These are phyloP conservation scores for Solea senegalensis DNA, from an alignment of 2,113 vertebrate species.

Conservation along the genomic window DNA sequence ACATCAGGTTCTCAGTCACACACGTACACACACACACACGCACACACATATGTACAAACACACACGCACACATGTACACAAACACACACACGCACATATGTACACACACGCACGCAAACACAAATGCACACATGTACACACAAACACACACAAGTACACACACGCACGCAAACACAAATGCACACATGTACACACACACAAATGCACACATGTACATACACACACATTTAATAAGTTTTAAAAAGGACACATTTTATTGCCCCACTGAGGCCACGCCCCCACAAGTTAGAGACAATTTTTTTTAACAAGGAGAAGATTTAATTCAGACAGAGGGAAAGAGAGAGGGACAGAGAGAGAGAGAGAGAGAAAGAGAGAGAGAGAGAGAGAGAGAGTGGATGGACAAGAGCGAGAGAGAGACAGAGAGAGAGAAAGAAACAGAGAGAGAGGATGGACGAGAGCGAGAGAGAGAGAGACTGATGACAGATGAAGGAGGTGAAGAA, in stretches of 20 bases:
- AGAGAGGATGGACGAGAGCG: not conserved
- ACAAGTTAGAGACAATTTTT: too few relatives aligned
- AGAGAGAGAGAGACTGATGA: constrained; percentile 17
- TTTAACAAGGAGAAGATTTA: too few relatives aligned
- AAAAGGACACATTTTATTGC: too few relatives aligned
- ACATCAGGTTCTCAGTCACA: not conserved
- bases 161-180: too few relatives aligned
- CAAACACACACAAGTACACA: too few relatives aligned
- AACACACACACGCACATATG: not conserved
- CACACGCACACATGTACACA: constrained; percentile 3
- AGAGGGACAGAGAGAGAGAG: not conserved
- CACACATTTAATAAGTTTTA: not conserved
- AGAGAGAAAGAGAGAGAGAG: not conserved
- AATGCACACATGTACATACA: not conserved
- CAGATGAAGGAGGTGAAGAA: constrained; percentile 9
- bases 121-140: too few relatives aligned
- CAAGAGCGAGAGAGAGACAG: not conserved
- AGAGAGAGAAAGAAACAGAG: not conserved
- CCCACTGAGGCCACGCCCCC: too few relatives aligned
- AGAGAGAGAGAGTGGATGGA: not conserved
- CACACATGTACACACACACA: constrained; percentile 35
- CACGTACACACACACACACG: too few relatives aligned
- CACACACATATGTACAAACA: not conserved
- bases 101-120: not conserved
- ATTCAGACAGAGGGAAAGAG: too few relatives aligned